Evolutionary conservation across 2,797 vertebrate species (phyloP).

Genomic region (Paramormyrops hopkinsi): DNA sequence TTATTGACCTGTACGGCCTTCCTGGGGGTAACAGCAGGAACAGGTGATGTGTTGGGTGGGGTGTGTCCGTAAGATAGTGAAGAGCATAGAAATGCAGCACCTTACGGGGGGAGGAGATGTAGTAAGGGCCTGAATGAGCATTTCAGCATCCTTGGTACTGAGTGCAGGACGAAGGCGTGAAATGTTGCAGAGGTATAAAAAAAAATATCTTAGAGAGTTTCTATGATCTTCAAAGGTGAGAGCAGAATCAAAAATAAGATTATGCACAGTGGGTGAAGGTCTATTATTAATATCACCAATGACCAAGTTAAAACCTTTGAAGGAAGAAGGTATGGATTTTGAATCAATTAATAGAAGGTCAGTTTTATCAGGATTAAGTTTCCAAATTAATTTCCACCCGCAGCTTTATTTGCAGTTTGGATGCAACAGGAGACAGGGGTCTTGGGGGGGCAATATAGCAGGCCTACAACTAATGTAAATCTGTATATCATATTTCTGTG

Average conservation of each 20-base stretch:
- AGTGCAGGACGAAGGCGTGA: background rate
- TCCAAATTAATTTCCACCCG: background rate
- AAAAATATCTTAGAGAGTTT: background rate
- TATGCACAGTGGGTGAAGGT: background rate
- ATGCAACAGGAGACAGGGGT: background rate
- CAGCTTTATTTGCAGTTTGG: background rate
- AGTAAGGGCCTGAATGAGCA: background rate
- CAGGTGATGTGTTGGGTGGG: too few relatives aligned
- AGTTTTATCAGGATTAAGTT: background rate
- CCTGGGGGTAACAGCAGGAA: background rate
- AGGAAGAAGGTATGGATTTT: background rate
- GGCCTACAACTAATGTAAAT: background rate
- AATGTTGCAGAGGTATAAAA: background rate
- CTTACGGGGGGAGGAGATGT: background rate
- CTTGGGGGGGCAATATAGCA: background rate
- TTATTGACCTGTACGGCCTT: background rate
- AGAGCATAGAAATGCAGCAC: background rate
- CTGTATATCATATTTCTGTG: background rate
- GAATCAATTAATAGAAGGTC: background rate
- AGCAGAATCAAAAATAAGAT: background rate
- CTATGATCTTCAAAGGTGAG: background rate
- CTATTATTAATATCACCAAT: background rate
- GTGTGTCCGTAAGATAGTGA: background rate
- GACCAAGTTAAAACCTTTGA: background rate
- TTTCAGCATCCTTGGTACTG: background rate